Evolutionary conservation across 1,140 invertebrate genomes (phyloP).

Genomic region (Trigoniulus corallinus): DNA sequence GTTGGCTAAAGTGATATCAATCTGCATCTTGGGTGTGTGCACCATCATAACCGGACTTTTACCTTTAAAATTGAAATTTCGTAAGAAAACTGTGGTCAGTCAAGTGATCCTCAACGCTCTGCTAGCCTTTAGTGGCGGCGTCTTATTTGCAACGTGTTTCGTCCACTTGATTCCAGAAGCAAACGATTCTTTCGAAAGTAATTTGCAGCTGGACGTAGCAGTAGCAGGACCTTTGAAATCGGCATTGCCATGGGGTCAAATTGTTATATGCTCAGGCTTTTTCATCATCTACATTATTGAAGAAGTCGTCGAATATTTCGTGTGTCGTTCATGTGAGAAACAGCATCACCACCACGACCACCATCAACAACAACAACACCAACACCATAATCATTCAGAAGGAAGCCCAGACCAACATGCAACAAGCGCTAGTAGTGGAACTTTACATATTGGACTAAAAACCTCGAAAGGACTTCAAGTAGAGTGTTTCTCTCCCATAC

Average conservation of each 20-base stretch:
- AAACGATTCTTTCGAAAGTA: slow-evolving; percentile 28
- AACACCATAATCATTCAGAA: not conserved
- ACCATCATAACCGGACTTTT: not conserved
- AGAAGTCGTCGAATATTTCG: slow-evolving; percentile 42
- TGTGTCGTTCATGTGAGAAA: slow-evolving; percentile 1
- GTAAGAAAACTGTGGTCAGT: not conserved
- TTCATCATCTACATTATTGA: slow-evolving; percentile 72
- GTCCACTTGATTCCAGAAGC: slow-evolving; percentile 71
- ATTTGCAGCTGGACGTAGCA: slow-evolving; percentile 1
- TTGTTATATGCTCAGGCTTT: slow-evolving; percentile 53
- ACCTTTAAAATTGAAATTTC: not conserved
- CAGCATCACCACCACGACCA: not conserved
- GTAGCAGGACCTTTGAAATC: not conserved
- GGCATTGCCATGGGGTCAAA: slow-evolving; percentile 43
- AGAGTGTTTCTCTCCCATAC: not conserved
- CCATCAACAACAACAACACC: not conserved
- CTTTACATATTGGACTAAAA: not conserved
- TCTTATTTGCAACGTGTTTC: slow-evolving; percentile 61
- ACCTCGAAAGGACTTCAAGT: not conserved
- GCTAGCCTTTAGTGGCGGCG: slow-evolving; percentile 67
- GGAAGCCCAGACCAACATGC: not conserved
- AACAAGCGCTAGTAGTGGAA: not conserved
- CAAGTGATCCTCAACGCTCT: slow-evolving; percentile 31
- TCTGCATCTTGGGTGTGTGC: not conserved
- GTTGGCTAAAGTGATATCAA: not conserved